Evolutionary conservation across 2,888 invertebrate genomes (phyloP).

Genomic region (Cataglyphis rosenhaueri): DNA sequence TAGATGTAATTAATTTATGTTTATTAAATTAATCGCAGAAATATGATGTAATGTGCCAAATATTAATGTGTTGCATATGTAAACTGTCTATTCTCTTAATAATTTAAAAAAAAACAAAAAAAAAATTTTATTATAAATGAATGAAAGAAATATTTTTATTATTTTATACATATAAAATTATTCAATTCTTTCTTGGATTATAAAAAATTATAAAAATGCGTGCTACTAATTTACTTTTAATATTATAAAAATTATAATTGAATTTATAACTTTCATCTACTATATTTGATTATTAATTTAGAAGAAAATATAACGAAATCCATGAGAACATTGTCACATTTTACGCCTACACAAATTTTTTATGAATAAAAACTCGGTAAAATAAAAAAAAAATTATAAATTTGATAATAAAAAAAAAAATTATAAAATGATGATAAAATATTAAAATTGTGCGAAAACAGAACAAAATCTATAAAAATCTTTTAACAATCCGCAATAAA

Average conservation of each 20-base stretch:
- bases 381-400: slow-evolving; percentile 1
- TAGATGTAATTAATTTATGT: slow-evolving; percentile 54
- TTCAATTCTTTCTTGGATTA: slow-evolving; percentile 41
- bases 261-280: slow-evolving; percentile 1
- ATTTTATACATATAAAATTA: slow-evolving; percentile 29
- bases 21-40: slow-evolving; percentile 47
- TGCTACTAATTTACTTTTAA: slow-evolving; percentile 30
- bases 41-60: slow-evolving; percentile 26
- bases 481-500: not conserved
- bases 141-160: slow-evolving; percentile 25
- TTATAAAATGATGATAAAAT: not conserved
- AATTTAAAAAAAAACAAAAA: slow-evolving; percentile 23
- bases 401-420: not conserved
- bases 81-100: slow-evolving; percentile 42
- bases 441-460: not conserved
- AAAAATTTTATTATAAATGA: slow-evolving; percentile 11
- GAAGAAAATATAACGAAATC: not conserved
- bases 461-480: not conserved
- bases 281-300: not conserved
- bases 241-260: slow-evolving; percentile 24
- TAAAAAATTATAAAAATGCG: slow-evolving; percentile 13
- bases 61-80: slow-evolving; percentile 34
- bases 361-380: not conserved
- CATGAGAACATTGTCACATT: not conserved
- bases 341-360: not conserved